Base-by-base conservation (phyloP, 2,888 invertebrate species). In the Thecocarcelia acutangulata region DNA sequence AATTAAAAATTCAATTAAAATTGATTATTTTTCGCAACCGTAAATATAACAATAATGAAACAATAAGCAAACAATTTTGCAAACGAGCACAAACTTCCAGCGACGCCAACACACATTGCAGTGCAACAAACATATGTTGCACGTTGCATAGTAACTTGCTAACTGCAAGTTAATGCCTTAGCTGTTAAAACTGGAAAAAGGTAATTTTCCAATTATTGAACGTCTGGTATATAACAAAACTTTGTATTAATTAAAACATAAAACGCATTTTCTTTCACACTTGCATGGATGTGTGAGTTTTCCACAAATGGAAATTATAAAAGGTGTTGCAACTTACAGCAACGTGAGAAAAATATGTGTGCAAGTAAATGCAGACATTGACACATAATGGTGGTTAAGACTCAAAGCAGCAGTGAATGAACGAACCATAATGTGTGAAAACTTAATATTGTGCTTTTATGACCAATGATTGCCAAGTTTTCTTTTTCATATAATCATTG, bases 191-290 rank as follows among this genome's bases (percentile, higher is more conserved):
- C 46, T 46, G 21, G n/a, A 21, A 74, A 75, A 74, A 69, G 42
- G 74, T 75, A 80, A 75, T 75, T 75, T 80, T 75, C 80, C 80
- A 80, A 70, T 80, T 69, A 80, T 80, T 80, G 75, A 80, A 75
- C 70, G 70, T 75, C 70, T 70, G 69, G 52, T 56, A 70, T 70
- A 70, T 70, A 75, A 58, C 54, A 75, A 70, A 80, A 70, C 12
- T 64, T 69, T 69, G 68, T 69, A 63, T 74, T 80, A 74, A 80
- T 80, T 80, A 80, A 78, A 78, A 78, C 68, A 68, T 61, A 68
- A 61, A 68, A 74, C 46, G 61, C 54, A 59, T 56, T 48, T 52
- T n/a, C 33, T 24, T 46, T 17, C 56, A 17, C 64, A 50, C 17
- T 15, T n/a, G n/a, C 33, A 61, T 15, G 24, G 13, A 3, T 19